A percentile compares a stretch with the other conserved stretches of the same genome.
phyloP scores from a whole-genome alignment of 2,113 vertebrate genomes.

The Tursiops truncatus region DNA sequence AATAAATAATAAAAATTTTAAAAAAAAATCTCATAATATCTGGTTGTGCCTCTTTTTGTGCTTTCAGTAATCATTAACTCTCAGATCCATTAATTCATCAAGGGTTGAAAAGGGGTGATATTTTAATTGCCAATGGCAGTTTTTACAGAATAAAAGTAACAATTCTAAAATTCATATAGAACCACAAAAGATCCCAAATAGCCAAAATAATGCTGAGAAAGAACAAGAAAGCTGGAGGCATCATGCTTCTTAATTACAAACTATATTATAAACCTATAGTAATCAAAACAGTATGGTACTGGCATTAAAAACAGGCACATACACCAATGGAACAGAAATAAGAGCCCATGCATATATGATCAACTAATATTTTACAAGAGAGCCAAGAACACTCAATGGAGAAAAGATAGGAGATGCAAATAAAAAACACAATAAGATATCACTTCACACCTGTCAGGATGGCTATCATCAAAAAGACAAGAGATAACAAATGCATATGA shows the following conservation, averaged over 20 bases:
- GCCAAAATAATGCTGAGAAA: background rate
- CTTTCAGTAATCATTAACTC: background rate
- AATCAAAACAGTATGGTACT: background rate
- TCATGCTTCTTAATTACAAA: background rate
- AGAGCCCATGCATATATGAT: background rate
- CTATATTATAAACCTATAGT: background rate
- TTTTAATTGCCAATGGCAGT: background rate
- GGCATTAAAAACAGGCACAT: background rate
- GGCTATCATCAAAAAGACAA: background rate
- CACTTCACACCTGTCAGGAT: background rate
- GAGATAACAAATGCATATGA: too few relatives aligned
- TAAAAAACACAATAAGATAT: background rate
- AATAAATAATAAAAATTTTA: too few relatives aligned
- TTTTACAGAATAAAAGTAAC: background rate
- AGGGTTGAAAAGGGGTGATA: background rate
- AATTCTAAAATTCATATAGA: background rate
- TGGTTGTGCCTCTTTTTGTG: too few relatives aligned
- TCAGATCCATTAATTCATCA: background rate
- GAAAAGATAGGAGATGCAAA: background rate
- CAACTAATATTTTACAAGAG: background rate
- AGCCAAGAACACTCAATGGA: background rate
- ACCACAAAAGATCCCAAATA: background rate
- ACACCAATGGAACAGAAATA: background rate
- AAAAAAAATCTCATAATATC: too few relatives aligned
- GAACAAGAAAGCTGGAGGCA: background rate